A percentile compares a stretch with the other conserved stretches of the same genome.
Conservation (phyloP, 2,797 vertebrate genomes). For the Salmo trutta region DNA sequence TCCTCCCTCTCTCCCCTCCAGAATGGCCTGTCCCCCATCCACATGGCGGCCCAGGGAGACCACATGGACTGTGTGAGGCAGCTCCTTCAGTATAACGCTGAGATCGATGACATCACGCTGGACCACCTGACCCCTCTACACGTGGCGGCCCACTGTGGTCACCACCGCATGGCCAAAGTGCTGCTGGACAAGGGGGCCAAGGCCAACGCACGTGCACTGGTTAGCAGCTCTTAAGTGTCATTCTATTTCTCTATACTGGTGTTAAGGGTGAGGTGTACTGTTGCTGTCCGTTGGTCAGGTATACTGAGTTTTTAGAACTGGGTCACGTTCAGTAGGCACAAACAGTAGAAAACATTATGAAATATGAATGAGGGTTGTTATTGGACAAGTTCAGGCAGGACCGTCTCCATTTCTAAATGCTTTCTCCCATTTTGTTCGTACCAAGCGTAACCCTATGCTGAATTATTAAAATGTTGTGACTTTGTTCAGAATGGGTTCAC, state of each 20-base stretch:
- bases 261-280: too few species aligned
- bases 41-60: constrained; percentile 97
- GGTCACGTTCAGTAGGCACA: background rate
- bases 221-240: constrained; percentile 62
- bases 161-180: constrained; percentile 94
- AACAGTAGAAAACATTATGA: background rate
- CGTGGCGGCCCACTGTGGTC: constrained; percentile 96
- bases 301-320: background rate
- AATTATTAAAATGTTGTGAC: background rate
- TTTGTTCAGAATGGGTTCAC: constrained; percentile 92
- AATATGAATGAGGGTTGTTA: background rate
- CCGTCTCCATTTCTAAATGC: background rate
- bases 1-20: constrained; percentile 50
- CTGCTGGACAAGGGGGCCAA: constrained; percentile 96
- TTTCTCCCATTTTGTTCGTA: background rate
- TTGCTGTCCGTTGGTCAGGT: background rate
- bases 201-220: constrained; percentile 92
- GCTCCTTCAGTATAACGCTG: constrained; percentile 90
- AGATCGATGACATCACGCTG: constrained; percentile 95
- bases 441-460: background rate
- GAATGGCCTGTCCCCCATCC: constrained; percentile 96
- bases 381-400: background rate
- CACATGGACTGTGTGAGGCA: constrained; percentile 94
- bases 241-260: too few species aligned
- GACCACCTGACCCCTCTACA: constrained; percentile 96